These are phyloP conservation scores for mouse (Mus musculus) DNA, from an alignment of 2,113 vertebrate species.

Conservation along the genomic window GRCm39 chr11:25704501-25705000, in stretches of 20 bases:
- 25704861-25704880: conserved; percentile 44
- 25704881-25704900: conserved; percentile 30
- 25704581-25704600: conserved; percentile 34
- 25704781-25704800: background rate
- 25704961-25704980: conserved; percentile 11
- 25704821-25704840: background rate
- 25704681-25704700: conserved; percentile 36
- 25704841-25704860: conserved; percentile 10
- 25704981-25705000: conserved; percentile 6
- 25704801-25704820: background rate
- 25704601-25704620: background rate
- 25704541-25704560: conserved; percentile 12
- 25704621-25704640: background rate
- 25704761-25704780: background rate
- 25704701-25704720: conserved; percentile 27
- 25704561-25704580: background rate
- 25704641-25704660: background rate
- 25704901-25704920: background rate
- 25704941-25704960: background rate
- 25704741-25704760: conserved; percentile 16
- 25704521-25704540: background rate
- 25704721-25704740: conserved; percentile 43
- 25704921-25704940: background rate
- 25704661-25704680: background rate
- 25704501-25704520: background rate